Conservation (phyloP, 2,797 vertebrate genomes). For the Lycodopsis pacificus region DNA sequence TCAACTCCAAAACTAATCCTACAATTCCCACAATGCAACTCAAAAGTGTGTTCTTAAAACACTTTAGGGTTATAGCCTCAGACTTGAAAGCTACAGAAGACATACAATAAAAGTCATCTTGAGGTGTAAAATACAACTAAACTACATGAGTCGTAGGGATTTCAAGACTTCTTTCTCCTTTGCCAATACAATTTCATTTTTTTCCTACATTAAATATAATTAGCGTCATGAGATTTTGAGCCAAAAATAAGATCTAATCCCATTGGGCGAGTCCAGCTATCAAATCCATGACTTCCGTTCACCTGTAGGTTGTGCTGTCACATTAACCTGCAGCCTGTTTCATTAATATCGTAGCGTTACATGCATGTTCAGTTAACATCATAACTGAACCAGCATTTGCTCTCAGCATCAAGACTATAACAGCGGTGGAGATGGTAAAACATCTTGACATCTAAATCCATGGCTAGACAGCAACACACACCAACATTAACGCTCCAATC, state of each 20-base stretch:
- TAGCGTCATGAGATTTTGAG: neutral
- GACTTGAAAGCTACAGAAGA: neutral
- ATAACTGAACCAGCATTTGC: neutral
- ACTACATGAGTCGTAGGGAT: neutral
- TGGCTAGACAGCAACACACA: neutral
- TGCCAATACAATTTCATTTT: neutral
- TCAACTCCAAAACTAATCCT: neutral
- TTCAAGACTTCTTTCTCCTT: neutral
- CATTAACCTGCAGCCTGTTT: neutral
- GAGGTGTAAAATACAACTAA: neutral
- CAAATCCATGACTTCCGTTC: neutral
- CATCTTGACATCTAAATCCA: neutral
- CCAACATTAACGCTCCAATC: neutral
- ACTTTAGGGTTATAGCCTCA: neutral
- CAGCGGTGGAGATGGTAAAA: neutral
- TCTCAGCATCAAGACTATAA: neutral
- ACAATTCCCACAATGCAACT: neutral
- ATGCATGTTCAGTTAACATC: neutral
- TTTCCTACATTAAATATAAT: neutral
- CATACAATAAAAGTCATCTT: neutral
- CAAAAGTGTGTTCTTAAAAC: neutral
- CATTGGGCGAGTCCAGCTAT: neutral
- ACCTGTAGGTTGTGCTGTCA: neutral
- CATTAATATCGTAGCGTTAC: neutral
- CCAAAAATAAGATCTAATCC: neutral